These are phyloP conservation scores for Caenorhabditis macrosperma DNA, from an alignment of 2,888 invertebrate genomes.

Conservation along the genomic window DNA sequence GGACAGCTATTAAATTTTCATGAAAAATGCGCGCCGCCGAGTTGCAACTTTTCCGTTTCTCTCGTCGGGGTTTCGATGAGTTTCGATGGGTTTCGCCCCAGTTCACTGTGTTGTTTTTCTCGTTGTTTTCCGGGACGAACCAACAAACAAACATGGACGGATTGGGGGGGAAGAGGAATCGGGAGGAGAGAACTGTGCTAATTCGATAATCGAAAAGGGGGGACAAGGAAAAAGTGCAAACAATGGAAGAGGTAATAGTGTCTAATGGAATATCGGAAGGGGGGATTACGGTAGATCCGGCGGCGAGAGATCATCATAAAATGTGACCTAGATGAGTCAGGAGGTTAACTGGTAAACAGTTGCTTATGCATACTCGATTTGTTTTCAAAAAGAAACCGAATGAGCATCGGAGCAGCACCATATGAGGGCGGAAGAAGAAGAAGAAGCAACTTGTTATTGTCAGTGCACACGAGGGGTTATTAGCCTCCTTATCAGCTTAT, in stretches of 20 bases:
- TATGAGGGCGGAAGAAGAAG: not conserved
- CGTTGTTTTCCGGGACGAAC: not conserved
- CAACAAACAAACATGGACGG: not conserved
- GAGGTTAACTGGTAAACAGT: slow-evolving; percentile 2
- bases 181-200: slow-evolving; percentile 8
- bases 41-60: not conserved
- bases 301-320: slow-evolving; percentile 25
- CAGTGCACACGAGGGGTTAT: slow-evolving; percentile 13
- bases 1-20: slow-evolving; percentile 36
- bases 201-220: slow-evolving; percentile 23
- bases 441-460: not conserved
- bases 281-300: slow-evolving; percentile 41
- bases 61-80: no score
- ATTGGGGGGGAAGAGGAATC: no score
- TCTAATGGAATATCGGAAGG: not conserved
- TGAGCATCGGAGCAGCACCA: no score
- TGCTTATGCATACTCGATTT: not conserved
- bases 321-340: slow-evolving; percentile 22
- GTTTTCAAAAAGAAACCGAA: not conserved
- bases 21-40: not conserved
- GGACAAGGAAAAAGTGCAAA: slow-evolving; percentile 32
- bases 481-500: slow-evolving; percentile 21
- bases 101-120: not conserved
- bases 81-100: not conserved
- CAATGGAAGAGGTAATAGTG: slow-evolving; percentile 32